A percentile compares a stretch with the other conserved stretches of the same genome.
Conservation (phyloP, 1,140 invertebrate species). For the Maconellicoccus hirsutus region DNA sequence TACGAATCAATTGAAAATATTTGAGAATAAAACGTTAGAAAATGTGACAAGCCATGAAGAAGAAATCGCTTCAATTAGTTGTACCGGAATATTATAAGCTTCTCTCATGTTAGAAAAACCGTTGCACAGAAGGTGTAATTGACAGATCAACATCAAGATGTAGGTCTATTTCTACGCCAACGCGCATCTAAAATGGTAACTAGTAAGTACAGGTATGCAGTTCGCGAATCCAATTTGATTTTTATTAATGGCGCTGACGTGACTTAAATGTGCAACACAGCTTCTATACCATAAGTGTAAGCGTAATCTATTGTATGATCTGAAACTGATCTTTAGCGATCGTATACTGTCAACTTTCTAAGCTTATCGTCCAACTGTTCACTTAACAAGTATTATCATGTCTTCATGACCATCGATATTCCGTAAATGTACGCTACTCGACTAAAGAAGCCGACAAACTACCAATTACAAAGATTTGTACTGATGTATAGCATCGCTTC, state of each 20-base stretch:
- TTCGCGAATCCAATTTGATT: constrained; percentile 20
- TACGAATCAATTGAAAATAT: no score
- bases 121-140: constrained; percentile 17
- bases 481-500: background rate
- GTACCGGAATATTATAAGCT: background rate
- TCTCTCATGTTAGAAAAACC: background rate
- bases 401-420: constrained; percentile 20
- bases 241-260: constrained; percentile 22
- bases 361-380: constrained; percentile 13
- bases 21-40: no score
- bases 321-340: constrained; percentile 16
- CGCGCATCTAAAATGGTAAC: constrained; percentile 14
- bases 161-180: constrained; percentile 16
- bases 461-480: constrained; percentile 22
- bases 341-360: constrained; percentile 19
- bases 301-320: constrained; percentile 6
- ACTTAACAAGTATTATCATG: constrained; percentile 18
- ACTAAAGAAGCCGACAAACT: constrained; percentile 21
- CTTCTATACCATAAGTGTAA: constrained; percentile 7
- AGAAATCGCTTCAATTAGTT: background rate
- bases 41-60: no score
- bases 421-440: constrained; percentile 11
- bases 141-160: constrained; percentile 22
- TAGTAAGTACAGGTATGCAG: constrained; percentile 17
- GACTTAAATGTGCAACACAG: constrained; percentile 14